These are phyloP conservation scores for Phyllotreta striolata DNA, from an alignment of 2,888 invertebrate genomes.

Conservation along the genomic window DNA sequence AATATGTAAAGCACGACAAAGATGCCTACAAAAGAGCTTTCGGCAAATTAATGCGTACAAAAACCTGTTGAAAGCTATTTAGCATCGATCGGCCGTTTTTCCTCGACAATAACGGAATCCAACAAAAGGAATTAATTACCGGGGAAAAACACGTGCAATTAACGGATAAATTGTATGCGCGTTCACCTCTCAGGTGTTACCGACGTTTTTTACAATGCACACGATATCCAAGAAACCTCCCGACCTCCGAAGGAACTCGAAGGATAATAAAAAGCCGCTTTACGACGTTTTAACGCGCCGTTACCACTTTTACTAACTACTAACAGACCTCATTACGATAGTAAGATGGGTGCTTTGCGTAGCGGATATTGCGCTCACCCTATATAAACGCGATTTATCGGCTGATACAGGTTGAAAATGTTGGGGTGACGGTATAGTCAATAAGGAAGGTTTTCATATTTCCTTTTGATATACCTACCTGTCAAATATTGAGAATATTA, in stretches of 20 bases:
- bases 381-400: conserved; percentile 27
- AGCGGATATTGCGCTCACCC: conserved; percentile 29
- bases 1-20: too few relatives aligned
- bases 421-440: conserved; percentile 13
- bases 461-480: conserved; percentile 4
- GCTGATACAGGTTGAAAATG: conserved; percentile 24
- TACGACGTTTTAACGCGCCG: conserved; percentile 61
- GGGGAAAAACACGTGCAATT: conserved; percentile 17
- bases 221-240: conserved; percentile 51
- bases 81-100: conserved; percentile 10
- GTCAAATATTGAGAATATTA: too few relatives aligned
- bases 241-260: conserved; percentile 56
- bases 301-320: conserved; percentile 62
- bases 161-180: conserved; percentile 10
- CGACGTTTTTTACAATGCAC: conserved; percentile 19
- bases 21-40: too few relatives aligned
- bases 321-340: conserved; percentile 61
- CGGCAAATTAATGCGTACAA: too few relatives aligned
- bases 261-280: conserved; percentile 61
- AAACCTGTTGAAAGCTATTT: background rate
- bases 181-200: conserved; percentile 15
- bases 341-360: conserved; percentile 45
- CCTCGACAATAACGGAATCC: background rate
- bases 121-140: conserved; percentile 15
- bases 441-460: conserved; percentile 17